Base-by-base conservation (phyloP, 2,888 invertebrate species). In the Nemurella pictetii region DNA sequence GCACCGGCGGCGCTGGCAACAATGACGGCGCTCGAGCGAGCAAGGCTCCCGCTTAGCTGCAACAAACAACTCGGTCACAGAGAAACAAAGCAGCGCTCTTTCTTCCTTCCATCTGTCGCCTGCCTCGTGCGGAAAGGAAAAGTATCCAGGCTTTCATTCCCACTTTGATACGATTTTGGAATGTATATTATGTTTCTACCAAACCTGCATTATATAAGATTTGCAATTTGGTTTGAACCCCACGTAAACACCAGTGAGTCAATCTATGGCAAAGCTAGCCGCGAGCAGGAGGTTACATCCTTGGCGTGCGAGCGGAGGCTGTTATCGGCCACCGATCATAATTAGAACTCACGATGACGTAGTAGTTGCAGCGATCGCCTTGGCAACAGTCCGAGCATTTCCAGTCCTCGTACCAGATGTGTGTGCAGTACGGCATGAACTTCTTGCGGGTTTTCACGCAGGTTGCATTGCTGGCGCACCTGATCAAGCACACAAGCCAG, bases 321-420 rank as follows among this genome's bases (percentile, higher is more conserved):
- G 9, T 9, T 32, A 32, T 3, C 32, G 32, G 3, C 3, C 4
- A 5, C 0, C 3, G 27, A 36, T 35, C 15, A 25, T 55, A 30
- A 26, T 12, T 12, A 35, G 25, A 7, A 81, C 97, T 96, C 92
- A 98, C 98, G 89, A 98, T 96, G 83, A 97, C 94, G 90, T 95
- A 99, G 90, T 96, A 98, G 90, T 99, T 99, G 91, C 98, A 99
- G 84, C 97, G 93, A 90, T 99, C 98, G 83, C 98, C 98, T 89
- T 95, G 95, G 89, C 99, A 99, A 90, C 98, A 99, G 90, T 98
- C 98, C 0, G 96, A 95, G 91, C 98, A 99, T 87, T 95, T 95
- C 99, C 98, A 99, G 91, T 99, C 98, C 89, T 97, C 95, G 89
- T 98, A 99, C 98, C 97, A 97, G 88, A 98, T 96, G 88, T 97